A percentile compares a stretch with the other conserved stretches of the same genome.
Conservation (phyloP, 2,113 vertebrate genomes). For the Microcebus lehilahytsara region DNA sequence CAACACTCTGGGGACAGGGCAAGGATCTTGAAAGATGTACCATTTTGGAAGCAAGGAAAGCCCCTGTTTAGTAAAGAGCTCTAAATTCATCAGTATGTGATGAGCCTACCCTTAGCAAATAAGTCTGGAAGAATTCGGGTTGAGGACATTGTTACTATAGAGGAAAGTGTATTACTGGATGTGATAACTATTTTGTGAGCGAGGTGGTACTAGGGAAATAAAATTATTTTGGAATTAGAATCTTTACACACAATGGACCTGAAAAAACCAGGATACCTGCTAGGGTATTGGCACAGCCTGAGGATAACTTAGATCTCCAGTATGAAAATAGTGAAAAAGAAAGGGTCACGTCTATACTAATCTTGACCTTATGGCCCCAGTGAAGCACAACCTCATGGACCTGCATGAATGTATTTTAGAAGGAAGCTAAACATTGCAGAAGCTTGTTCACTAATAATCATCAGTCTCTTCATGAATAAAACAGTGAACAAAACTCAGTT, state of each 20-base stretch:
- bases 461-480: background rate
- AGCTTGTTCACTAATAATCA: background rate
- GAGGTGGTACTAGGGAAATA: background rate
- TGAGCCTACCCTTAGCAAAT: background rate
- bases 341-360: background rate
- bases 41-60: background rate
- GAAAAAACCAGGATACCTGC: background rate
- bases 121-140: accelerated
- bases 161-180: background rate
- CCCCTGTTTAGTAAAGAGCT: no score
- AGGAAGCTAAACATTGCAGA: background rate
- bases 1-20: background rate
- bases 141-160: background rate
- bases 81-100: background rate
- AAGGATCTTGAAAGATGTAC: background rate
- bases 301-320: background rate
- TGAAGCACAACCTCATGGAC: accelerated
- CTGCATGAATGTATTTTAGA: background rate
- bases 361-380: background rate
- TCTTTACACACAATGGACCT: background rate
- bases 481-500: background rate
- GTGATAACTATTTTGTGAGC: background rate
- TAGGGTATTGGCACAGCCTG: background rate
- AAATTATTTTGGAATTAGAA: background rate
- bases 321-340: background rate